A percentile compares a stretch with the other conserved stretches of the same genome.
Evolutionary conservation across 2,113 vertebrate species (phyloP).

Genomic region (Pomatostomus ruficeps): DNA sequence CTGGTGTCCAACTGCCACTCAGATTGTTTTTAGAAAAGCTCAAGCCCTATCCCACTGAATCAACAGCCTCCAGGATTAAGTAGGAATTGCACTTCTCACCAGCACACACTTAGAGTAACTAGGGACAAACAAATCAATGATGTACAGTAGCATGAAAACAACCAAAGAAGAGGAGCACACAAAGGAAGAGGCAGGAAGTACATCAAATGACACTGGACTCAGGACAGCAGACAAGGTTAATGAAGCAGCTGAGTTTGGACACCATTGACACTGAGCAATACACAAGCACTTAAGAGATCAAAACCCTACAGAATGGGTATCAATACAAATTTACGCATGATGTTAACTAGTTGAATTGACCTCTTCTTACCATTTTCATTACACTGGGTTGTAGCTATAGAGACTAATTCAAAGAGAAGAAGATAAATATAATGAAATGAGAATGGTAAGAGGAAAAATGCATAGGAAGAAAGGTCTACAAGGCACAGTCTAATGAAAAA

Average conservation of each 20-base stretch:
- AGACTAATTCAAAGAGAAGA: background rate
- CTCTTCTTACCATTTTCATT: background rate
- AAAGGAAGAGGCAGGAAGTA: background rate
- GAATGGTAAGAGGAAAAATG: background rate
- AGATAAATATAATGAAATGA: background rate
- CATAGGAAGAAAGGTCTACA: background rate
- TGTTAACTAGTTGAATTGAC: background rate
- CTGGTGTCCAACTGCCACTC: slow-evolving; percentile 45
- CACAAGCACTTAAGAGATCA: background rate
- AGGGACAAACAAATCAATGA: background rate
- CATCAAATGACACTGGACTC: background rate
- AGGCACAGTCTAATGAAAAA: background rate
- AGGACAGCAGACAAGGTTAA: background rate
- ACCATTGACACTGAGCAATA: background rate
- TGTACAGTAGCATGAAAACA: background rate
- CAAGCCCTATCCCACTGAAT: slow-evolving; percentile 21
- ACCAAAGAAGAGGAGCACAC: background rate
- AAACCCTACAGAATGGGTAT: background rate
- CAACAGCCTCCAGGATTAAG: background rate
- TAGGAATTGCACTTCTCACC: background rate
- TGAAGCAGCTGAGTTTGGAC: background rate
- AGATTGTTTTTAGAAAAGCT: slow-evolving; percentile 53
- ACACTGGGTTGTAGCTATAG: background rate
- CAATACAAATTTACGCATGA: background rate
- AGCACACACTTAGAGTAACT: background rate